These are phyloP conservation scores for Torymus texanus DNA, from an alignment of 2,888 invertebrate genomes.

Conservation along the genomic window DNA sequence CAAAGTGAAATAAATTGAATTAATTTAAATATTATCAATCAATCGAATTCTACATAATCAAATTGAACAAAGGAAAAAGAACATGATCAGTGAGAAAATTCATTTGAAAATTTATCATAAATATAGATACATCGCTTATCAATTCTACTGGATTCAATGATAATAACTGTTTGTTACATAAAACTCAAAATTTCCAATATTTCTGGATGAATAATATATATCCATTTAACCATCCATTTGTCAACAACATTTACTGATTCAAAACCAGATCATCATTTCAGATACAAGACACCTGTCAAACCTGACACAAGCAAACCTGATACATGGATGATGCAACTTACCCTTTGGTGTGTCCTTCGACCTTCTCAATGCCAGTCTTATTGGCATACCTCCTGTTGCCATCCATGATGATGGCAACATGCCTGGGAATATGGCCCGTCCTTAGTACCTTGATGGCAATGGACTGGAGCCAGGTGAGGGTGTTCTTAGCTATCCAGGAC, in stretches of 20 bases:
- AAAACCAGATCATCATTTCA: no score
- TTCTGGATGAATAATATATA: not conserved
- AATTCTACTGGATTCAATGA: not conserved
- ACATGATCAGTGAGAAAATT: no score
- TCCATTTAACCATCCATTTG: no score
- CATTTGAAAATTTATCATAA: not conserved
- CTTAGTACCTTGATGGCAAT: conserved; percentile 85
- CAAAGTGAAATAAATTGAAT: not conserved
- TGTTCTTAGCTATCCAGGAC: conserved; percentile 88
- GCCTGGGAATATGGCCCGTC: conserved; percentile 89
- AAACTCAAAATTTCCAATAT: not conserved
- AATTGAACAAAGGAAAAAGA: not conserved
- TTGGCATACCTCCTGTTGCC: conserved; percentile 96
- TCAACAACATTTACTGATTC: no score
- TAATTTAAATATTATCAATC: no score
- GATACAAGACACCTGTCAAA: no score
- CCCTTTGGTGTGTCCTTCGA: conserved; percentile 91
- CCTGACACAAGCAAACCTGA: no score
- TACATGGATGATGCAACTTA: conserved; percentile 61
- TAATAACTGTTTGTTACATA: conserved; percentile 6
- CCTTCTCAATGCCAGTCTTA: conserved; percentile 84
- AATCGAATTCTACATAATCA: not conserved
- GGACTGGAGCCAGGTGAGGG: conserved; percentile 85
- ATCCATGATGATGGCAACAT: conserved; percentile 99
- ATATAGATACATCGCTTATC: not conserved